These are phyloP conservation scores for Chrysolina oricalcia DNA, from an alignment of 2,888 invertebrate species.

Conservation along the genomic window DNA sequence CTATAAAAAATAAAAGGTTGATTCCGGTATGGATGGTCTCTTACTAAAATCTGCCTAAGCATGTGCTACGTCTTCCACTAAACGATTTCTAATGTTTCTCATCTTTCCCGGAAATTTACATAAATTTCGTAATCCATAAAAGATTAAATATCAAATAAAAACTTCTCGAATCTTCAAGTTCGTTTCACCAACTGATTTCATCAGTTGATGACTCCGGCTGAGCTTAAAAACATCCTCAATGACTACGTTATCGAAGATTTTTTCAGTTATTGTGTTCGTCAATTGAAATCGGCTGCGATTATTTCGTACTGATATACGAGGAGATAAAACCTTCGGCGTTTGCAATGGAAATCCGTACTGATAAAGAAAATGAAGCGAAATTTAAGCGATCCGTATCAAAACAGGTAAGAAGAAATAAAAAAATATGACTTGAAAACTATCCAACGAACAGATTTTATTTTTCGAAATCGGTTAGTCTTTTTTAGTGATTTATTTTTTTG, in stretches of 20 bases:
- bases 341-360: neutral
- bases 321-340: neutral
- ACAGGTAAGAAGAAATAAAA: neutral
- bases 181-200: neutral
- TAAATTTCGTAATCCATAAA: neutral
- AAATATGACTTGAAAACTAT: no score
- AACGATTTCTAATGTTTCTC: no score
- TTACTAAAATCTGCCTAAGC: no score
- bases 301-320: no score
- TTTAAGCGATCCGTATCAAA: slow-evolving; percentile 4
- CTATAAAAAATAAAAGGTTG: no score
- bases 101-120: no score
- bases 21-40: no score
- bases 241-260: neutral
- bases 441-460: no score
- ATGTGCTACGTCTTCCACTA: no score
- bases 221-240: neutral
- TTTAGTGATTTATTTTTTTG: no score
- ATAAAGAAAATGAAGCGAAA: slow-evolving; percentile 1
- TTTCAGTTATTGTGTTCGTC: neutral
- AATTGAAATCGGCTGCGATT: neutral
- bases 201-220: neutral
- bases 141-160: slow-evolving; percentile 4
- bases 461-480: no score
- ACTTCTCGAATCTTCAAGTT: neutral